Conservation (phyloP, 92 coral and sea anemone species). For the Epizoanthus illoricatus region DNA sequence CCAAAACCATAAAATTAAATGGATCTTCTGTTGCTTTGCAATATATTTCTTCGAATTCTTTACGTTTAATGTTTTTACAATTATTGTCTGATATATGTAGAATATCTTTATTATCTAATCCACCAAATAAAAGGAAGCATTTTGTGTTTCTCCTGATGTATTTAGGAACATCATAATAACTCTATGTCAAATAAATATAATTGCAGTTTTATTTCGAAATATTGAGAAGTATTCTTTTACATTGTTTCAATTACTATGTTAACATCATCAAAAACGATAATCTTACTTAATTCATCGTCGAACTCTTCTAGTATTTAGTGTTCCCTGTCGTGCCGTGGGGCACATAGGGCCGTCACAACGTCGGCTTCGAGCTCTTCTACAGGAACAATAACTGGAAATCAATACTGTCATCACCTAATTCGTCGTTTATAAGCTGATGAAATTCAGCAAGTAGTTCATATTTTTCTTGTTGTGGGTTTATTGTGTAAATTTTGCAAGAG, state of each 20-base stretch:
- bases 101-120: constrained; percentile 37
- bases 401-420: constrained; percentile 19
- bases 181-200: constrained; percentile 29
- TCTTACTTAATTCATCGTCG: constrained; percentile 25
- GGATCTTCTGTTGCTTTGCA: constrained; percentile 40
- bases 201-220: constrained; percentile 35
- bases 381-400: constrained; percentile 19
- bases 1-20: constrained; percentile 34
- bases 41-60: constrained; percentile 31
- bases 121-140: constrained; percentile 42
- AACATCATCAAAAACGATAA: constrained; percentile 37
- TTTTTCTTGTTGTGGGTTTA: constrained; percentile 39
- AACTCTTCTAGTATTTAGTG: constrained; percentile 18
- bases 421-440: background rate
- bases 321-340: background rate
- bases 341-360: too few relatives aligned
- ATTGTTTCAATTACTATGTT: constrained; percentile 27
- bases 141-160: constrained; percentile 40
- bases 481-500: constrained; percentile 26
- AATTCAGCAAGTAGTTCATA: constrained; percentile 32
- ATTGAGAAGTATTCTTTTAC: constrained; percentile 39
- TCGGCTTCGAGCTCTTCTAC: constrained; percentile 16
- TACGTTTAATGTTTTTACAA: background rate
- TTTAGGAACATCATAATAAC: constrained; percentile 36
- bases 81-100: background rate